Evolutionary conservation across 2,113 vertebrate genomes (phyloP).

Genomic region (Henicopernis longicauda): DNA sequence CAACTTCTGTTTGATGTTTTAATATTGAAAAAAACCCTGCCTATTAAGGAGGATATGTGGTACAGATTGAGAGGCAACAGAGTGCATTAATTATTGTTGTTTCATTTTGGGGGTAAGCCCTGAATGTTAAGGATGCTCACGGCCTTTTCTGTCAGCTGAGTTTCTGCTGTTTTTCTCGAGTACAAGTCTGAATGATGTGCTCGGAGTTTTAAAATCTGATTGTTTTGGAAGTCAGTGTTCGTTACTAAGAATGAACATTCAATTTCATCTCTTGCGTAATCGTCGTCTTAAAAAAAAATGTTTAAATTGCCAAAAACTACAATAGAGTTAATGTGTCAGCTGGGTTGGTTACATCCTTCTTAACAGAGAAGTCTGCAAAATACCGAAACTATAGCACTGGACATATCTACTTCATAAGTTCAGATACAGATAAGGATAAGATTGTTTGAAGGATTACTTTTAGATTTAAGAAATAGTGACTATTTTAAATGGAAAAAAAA

Average conservation of each 20-base stretch:
- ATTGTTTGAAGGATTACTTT: background rate
- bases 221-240: background rate
- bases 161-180: background rate
- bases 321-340: background rate
- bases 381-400: background rate
- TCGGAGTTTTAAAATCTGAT: background rate
- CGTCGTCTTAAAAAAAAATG: background rate
- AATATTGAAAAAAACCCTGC: rapidly evolving
- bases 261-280: background rate
- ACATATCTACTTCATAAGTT: rapidly evolving
- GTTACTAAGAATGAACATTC: background rate
- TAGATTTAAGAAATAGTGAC: background rate
- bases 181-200: background rate
- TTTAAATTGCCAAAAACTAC: background rate
- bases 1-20: background rate
- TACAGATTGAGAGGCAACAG: background rate
- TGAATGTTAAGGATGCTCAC: background rate
- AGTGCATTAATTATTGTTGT: background rate
- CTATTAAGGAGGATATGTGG: background rate
- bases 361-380: background rate
- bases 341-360: background rate
- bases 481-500: background rate
- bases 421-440: background rate
- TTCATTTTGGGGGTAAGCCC: background rate
- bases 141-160: background rate